These are phyloP conservation scores for Setophaga petechia DNA, from an alignment of 2,113 vertebrate genomes.

Conservation along the genomic window DNA sequence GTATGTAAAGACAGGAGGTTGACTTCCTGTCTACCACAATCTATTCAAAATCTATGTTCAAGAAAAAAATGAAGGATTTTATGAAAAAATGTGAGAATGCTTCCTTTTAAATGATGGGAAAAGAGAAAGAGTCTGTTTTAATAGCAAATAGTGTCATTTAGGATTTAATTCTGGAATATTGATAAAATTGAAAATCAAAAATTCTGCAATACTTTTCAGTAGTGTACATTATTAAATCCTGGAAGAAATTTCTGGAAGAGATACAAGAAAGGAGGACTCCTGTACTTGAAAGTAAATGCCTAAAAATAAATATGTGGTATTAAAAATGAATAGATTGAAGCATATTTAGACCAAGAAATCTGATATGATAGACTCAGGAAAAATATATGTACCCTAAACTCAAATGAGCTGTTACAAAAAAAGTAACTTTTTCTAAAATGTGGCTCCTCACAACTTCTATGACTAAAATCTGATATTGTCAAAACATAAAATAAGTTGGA, in stretches of 20 bases:
- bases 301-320: neutral
- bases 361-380: neutral
- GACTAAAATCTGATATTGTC: neutral
- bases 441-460: neutral
- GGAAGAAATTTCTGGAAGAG: neutral
- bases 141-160: neutral
- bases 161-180: neutral
- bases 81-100: neutral
- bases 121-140: neutral
- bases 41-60: neutral
- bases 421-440: rapidly evolving
- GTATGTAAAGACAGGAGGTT: rapidly evolving
- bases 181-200: neutral
- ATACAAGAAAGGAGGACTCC: neutral
- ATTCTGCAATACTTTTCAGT: neutral
- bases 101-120: neutral
- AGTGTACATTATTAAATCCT: neutral
- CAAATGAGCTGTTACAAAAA: neutral
- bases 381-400: neutral
- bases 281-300: neutral
- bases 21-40: rapidly evolving
- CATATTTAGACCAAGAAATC: neutral
- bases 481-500: neutral
- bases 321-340: neutral
- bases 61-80: neutral